Evolutionary conservation across 2,888 invertebrate species (phyloP).

Genomic region (Lissocephala sabroskyi): DNA sequence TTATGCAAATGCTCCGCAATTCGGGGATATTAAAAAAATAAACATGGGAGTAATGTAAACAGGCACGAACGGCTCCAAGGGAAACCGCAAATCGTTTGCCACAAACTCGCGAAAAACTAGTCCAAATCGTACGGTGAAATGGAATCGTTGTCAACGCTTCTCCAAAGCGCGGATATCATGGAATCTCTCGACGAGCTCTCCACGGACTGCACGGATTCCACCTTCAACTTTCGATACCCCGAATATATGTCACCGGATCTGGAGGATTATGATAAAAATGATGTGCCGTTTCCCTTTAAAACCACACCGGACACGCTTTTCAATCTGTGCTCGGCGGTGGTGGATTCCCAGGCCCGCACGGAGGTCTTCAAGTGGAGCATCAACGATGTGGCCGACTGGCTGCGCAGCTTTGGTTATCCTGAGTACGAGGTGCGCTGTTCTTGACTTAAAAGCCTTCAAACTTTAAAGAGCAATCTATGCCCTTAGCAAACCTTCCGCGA

Average conservation of each 20-base stretch:
- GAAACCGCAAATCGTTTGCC: too few relatives aligned
- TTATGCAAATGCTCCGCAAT: too few relatives aligned
- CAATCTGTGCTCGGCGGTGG: constrained; percentile 61
- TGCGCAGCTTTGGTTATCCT: constrained; percentile 73
- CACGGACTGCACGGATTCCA: too few relatives aligned
- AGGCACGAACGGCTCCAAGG: too few relatives aligned
- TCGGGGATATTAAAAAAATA: too few relatives aligned
- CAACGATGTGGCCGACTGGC: constrained; percentile 74
- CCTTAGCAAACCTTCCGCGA: constrained; percentile 71
- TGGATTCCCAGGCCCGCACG: constrained; percentile 72
- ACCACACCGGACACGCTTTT: constrained; percentile 73
- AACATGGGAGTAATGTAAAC: too few relatives aligned
- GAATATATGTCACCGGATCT: constrained; percentile 50
- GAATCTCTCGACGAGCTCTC: too few relatives aligned
- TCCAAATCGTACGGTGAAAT: too few relatives aligned
- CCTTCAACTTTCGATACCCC: constrained; percentile 48
- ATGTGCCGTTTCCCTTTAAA: constrained; percentile 48
- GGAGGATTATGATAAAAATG: constrained; percentile 41
- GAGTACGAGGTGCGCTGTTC: constrained; percentile 73
- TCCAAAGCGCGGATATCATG: too few relatives aligned
- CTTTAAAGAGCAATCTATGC: background rate
- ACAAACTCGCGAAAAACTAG: too few relatives aligned
- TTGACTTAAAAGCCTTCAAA: background rate
- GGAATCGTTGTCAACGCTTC: too few relatives aligned
- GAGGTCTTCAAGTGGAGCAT: constrained; percentile 73